Conservation (phyloP, 2,888 invertebrate species). For the Exocentrus adspersus region DNA sequence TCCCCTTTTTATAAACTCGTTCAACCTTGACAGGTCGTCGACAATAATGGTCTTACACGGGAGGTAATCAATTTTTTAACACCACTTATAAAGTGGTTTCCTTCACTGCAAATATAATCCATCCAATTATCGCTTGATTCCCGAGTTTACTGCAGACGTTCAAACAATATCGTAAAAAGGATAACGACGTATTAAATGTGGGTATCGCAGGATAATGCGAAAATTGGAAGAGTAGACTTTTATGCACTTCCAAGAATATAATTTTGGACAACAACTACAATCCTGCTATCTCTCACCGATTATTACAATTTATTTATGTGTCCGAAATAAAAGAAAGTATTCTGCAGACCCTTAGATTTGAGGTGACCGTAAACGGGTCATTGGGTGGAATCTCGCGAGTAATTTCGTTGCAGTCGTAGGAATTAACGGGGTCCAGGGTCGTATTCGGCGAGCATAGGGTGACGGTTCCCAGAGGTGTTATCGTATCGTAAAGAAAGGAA, state of each 20-base stretch:
- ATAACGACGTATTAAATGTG: neutral
- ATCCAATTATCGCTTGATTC: neutral
- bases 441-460: constrained; percentile 44
- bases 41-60: no score
- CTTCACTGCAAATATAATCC: neutral
- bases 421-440: constrained; percentile 48
- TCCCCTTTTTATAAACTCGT: no score
- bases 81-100: neutral
- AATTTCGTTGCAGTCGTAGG: constrained; percentile 40
- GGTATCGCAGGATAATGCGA: neutral
- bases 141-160: neutral
- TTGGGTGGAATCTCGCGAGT: constrained; percentile 18
- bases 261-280: no score
- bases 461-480: constrained; percentile 51
- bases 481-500: constrained; percentile 46
- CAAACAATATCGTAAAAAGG: neutral
- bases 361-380: constrained; percentile 13
- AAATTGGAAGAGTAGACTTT: no score
- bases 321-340: no score
- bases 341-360: neutral
- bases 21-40: no score
- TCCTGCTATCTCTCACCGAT: no score
- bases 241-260: no score
- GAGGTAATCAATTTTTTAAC: neutral
- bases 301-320: no score